Conservation (phyloP, 2,797 vertebrate genomes). For the Sebastes glaucus region DNA sequence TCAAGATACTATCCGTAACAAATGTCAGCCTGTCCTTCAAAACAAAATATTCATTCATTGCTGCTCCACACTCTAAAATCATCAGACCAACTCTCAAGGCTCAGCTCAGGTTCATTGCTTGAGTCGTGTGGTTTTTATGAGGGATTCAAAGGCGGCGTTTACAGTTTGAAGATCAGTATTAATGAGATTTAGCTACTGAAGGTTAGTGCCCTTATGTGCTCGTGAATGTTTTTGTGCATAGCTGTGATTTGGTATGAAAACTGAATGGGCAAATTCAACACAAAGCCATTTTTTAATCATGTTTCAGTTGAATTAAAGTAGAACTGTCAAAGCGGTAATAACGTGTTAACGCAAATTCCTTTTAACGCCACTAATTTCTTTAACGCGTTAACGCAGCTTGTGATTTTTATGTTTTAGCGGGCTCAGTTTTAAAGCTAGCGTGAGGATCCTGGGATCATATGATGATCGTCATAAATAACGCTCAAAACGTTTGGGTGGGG, state of each 20-base stretch:
- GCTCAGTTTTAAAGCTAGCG: too few relatives aligned
- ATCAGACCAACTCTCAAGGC: neutral
- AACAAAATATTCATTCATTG: slow-evolving; percentile 22
- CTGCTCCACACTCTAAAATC: slow-evolving; percentile 2
- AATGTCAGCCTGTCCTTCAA: slow-evolving; percentile 33
- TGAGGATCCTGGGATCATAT: too few relatives aligned
- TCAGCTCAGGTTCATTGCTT: slow-evolving; percentile 13
- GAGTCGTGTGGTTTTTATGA: neutral
- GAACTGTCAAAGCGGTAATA: too few relatives aligned
- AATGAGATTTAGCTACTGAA: slow-evolving; percentile 14
- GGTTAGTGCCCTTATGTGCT: neutral
- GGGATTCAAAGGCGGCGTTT: neutral
- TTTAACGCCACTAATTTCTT: too few relatives aligned
- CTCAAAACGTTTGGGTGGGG: too few relatives aligned
- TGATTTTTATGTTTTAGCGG: too few relatives aligned
- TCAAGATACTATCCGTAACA: slow-evolving; percentile 28
- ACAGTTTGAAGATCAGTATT: slow-evolving; percentile 11
- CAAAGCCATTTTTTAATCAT: neutral
- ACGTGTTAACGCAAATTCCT: too few relatives aligned
- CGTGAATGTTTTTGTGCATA: neutral
- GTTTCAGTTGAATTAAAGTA: neutral
- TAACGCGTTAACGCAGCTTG: too few relatives aligned
- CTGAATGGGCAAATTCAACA: neutral
- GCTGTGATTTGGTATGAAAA: neutral
- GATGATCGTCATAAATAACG: too few relatives aligned